These are phyloP conservation scores for Rhinoptilus africanus DNA, from an alignment of 2,113 vertebrate species.

Conservation along the genomic window DNA sequence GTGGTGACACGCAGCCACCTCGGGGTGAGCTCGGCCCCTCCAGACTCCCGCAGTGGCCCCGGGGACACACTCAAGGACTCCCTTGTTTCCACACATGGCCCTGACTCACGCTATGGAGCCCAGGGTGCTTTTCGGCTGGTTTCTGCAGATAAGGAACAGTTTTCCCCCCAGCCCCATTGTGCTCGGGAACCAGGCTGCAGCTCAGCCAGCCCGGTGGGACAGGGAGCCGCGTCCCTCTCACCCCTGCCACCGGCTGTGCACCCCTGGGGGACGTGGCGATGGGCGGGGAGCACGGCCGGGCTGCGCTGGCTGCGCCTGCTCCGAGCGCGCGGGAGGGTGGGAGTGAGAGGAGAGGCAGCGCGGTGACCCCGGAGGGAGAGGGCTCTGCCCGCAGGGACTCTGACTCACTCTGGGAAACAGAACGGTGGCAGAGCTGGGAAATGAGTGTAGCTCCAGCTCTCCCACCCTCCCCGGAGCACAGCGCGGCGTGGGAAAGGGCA, in stretches of 20 bases:
- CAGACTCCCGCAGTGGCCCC: background rate
- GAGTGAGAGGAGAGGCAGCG: background rate
- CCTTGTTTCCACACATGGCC: conserved; percentile 39
- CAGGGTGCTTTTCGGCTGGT: background rate
- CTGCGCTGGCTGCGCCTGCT: background rate
- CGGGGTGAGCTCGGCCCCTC: background rate
- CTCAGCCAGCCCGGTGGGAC: fast-evolving
- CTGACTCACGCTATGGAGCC: background rate
- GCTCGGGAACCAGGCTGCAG: background rate
- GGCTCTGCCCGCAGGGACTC: background rate
- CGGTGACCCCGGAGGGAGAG: background rate
- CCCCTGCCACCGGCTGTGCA: fast-evolving
- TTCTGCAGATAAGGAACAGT: background rate
- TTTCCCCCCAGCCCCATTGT: background rate
- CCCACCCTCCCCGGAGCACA: background rate
- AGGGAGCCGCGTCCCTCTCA: background rate
- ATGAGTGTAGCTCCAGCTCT: background rate
- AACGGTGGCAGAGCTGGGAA: conserved; percentile 21
- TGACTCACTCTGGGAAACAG: conserved; percentile 42
- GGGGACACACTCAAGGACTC: conserved; percentile 13
- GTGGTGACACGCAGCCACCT: background rate
- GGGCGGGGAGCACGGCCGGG: background rate
- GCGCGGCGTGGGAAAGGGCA: conserved; percentile 42
- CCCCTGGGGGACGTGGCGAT: fast-evolving
- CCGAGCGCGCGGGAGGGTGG: background rate